Evolutionary conservation across 2,113 vertebrate genomes (phyloP).

Genomic region (Tachycineta bicolor): DNA sequence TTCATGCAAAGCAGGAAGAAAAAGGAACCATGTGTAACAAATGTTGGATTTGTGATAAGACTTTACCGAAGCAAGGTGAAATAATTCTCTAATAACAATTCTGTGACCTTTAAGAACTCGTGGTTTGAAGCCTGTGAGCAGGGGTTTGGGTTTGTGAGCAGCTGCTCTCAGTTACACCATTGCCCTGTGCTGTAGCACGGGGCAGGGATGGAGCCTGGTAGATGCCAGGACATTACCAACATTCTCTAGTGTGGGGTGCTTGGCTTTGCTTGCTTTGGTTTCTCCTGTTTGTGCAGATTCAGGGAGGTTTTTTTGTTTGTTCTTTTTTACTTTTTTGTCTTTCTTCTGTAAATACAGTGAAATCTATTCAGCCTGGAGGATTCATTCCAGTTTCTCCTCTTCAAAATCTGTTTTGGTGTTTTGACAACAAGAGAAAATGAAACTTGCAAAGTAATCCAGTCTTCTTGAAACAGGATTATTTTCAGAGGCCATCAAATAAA

Average conservation of each 20-base stretch:
- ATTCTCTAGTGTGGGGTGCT: not conserved
- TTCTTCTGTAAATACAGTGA: not conserved
- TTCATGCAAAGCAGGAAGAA: not conserved
- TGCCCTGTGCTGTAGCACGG: not conserved
- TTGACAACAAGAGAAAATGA: not conserved
- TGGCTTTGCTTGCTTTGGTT: not conserved
- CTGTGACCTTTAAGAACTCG: not conserved
- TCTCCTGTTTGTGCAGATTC: not conserved
- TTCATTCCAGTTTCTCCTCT: not conserved
- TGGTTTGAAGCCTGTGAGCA: not conserved
- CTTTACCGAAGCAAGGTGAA: not conserved
- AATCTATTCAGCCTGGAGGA: not conserved
- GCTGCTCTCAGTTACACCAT: not conserved
- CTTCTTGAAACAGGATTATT: not conserved
- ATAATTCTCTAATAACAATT: not conserved
- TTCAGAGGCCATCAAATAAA: not conserved
- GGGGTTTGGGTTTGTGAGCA: not conserved
- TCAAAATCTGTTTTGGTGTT: not conserved
- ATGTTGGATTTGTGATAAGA: not conserved
- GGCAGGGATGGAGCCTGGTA: not conserved
- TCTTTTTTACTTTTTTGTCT: not conserved
- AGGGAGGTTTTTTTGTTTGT: rapidly evolving
- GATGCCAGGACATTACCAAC: too few species aligned
- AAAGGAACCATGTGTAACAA: not conserved
- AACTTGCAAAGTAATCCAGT: not conserved